Percentiles rank a stretch among this genome's conserved stretches.
Evolutionary conservation across 2,797 vertebrate species (phyloP).

Genomic region (Sebastes hubbsi): DNA sequence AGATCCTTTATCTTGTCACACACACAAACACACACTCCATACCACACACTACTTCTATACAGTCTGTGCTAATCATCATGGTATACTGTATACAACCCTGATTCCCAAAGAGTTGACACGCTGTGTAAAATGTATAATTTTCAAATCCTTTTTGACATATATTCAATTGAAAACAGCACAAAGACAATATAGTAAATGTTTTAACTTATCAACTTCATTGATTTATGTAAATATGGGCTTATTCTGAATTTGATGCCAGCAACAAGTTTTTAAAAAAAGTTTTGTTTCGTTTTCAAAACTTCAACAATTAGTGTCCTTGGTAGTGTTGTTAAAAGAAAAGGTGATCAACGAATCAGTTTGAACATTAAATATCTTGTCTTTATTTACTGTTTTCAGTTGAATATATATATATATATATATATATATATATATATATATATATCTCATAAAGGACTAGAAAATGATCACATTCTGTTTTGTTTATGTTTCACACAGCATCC

Average conservation of each 20-base stretch:
- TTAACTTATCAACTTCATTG: neutral
- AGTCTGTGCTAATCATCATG: neutral
- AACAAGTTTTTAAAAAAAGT: neutral
- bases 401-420: neutral
- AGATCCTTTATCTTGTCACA: neutral
- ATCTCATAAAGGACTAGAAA: neutral
- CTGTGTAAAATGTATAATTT: neutral
- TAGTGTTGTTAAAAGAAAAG: neutral
- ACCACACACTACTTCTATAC: fast-evolving
- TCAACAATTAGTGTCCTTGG: neutral
- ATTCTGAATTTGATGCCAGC: neutral
- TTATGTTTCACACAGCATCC: neutral
- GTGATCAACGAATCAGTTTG: neutral
- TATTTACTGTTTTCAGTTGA: neutral
- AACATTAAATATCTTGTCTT: neutral
- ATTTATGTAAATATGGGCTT: neutral
- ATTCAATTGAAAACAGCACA: neutral
- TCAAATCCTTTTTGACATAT: neutral
- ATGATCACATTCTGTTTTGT: neutral
- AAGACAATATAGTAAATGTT: neutral
- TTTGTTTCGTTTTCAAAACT: neutral
- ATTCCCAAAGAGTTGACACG: too few species aligned
- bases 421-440: too few species aligned
- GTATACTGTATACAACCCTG: neutral
- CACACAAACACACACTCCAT: neutral